Conservation (phyloP, 1,140 invertebrate genomes). For the Drosophila mauritiana region DNA sequence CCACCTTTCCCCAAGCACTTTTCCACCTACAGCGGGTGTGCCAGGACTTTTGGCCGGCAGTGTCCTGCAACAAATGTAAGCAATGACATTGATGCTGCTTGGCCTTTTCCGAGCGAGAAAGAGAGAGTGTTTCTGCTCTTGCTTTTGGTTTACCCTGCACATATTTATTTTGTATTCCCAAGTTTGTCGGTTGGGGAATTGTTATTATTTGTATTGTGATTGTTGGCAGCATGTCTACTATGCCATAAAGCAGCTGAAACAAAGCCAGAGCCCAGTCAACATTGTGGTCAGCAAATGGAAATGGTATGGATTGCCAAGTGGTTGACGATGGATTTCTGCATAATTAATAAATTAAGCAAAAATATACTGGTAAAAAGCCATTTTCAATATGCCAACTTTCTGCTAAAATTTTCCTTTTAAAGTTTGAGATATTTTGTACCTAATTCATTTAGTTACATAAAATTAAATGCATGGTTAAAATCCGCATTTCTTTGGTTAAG, state of each 20-base stretch:
- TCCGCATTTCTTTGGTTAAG: no score
- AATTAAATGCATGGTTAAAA: no score
- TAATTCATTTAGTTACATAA: background rate
- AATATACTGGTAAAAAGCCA: background rate
- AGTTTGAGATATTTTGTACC: no score
- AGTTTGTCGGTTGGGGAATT: conserved; percentile 42
- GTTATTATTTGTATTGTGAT: conserved; percentile 57
- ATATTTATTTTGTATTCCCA: conserved; percentile 46
- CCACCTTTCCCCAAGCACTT: conserved; percentile 42
- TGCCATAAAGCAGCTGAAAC: conserved; percentile 38
- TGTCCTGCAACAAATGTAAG: conserved; percentile 62
- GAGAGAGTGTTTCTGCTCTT: conserved; percentile 21
- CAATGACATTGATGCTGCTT: conserved; percentile 70
- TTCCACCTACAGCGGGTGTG: conserved; percentile 37
- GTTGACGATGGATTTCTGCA: conserved; percentile 2
- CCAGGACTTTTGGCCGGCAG: conserved; percentile 42
- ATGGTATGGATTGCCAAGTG: conserved; percentile 30
- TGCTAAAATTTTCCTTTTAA: background rate
- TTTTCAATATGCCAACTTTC: no score
- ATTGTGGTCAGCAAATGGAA: conserved; percentile 36
- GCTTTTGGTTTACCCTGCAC: conserved; percentile 27
- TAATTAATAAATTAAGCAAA: background rate
- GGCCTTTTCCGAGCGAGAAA: conserved; percentile 7
- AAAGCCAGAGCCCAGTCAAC: conserved; percentile 42
- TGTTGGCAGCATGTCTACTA: conserved; percentile 32